A percentile compares a stretch with the other conserved stretches of the same genome.
Conservation (phyloP, 2,888 invertebrate species). For the Eurytoma californica region DNA sequence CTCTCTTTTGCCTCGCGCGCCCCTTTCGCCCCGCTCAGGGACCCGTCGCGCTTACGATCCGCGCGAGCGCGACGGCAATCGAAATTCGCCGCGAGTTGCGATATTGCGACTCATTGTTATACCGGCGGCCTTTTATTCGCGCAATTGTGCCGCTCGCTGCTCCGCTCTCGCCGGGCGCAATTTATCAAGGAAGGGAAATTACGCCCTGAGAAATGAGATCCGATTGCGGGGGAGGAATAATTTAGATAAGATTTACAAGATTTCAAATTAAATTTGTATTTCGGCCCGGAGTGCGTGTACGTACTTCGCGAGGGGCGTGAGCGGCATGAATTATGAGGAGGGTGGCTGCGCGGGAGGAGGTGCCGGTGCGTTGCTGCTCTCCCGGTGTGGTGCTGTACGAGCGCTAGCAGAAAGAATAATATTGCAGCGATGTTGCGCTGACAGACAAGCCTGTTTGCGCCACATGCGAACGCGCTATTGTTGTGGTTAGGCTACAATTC, state of each 20-base stretch:
- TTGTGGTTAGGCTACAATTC: conserved; percentile 35
- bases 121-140: conserved; percentile 1
- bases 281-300: not conserved
- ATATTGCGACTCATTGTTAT: conserved; percentile 20
- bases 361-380: no score
- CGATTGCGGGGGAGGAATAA: not conserved
- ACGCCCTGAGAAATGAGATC: not conserved
- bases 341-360: no score
- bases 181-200: not conserved
- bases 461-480: conserved; percentile 32
- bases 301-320: no score
- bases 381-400: no score
- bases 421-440: not conserved
- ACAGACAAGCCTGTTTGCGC: conserved; percentile 30
- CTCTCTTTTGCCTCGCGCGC: not conserved
- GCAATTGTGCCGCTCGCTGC: conserved; percentile 20
- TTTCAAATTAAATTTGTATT: not conserved
- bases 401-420: not conserved
- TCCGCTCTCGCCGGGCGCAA: not conserved
- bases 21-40: no score
- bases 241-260: no score
- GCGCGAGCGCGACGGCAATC: not conserved
- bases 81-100: conserved; percentile 1
- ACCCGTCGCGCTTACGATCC: not conserved
- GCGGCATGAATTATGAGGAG: no score